These are phyloP conservation scores for Chlorops oryzae DNA, from an alignment of 1,140 invertebrate species.

Conservation along the genomic window DNA sequence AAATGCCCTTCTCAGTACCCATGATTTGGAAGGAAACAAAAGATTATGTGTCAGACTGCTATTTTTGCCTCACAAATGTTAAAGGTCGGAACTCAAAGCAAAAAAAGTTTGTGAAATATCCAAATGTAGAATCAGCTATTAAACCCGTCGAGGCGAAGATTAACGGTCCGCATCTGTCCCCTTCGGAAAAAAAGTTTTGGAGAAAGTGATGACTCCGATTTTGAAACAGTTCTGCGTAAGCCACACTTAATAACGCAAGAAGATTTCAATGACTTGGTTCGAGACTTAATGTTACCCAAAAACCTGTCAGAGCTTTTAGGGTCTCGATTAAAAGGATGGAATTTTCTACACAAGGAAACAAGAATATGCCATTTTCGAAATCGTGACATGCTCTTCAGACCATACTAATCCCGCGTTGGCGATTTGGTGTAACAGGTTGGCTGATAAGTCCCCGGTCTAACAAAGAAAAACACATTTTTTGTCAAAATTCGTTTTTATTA, in stretches of 20 bases:
- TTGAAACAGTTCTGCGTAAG: too few species aligned
- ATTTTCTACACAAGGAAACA: background rate
- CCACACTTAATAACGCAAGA: background rate
- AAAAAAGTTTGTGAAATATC: background rate
- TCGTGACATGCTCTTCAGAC: background rate
- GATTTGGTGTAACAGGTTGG: background rate
- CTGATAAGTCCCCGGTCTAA: too few species aligned
- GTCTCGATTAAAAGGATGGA: background rate
- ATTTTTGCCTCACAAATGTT: background rate
- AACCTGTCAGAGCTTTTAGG: background rate
- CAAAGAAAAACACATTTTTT: too few species aligned
- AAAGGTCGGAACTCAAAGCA: background rate
- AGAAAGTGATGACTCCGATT: too few species aligned
- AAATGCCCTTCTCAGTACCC: background rate
- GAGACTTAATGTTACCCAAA: background rate
- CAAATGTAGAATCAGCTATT: background rate
- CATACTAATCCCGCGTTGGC: background rate
- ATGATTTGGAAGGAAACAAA: background rate
- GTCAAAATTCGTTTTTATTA: too few species aligned
- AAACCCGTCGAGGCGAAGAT: background rate
- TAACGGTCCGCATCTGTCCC: too few species aligned
- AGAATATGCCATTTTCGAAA: background rate
- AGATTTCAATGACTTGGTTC: background rate
- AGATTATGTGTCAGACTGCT: background rate
- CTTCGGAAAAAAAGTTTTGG: too few species aligned